These are phyloP conservation scores for Paramisgurnus dabryanus DNA, from an alignment of 2,113 vertebrate genomes.

Conservation along the genomic window DNA sequence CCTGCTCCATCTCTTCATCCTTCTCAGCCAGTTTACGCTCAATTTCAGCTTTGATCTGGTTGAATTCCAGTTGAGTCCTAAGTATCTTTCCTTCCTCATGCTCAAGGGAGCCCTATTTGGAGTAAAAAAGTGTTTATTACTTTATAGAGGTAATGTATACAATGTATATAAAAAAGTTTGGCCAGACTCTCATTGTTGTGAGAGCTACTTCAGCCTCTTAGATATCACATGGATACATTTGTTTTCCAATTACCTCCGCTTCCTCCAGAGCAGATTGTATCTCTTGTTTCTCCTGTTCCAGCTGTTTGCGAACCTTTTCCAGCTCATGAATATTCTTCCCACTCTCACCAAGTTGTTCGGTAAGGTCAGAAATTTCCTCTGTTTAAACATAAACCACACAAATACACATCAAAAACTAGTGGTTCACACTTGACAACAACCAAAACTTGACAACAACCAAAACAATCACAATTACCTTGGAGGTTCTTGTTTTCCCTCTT, in stretches of 20 bases:
- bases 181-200: too few species aligned
- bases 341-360: conserved; percentile 68
- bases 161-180: too few species aligned
- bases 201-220: too few species aligned
- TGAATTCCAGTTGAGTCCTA: conserved; percentile 84
- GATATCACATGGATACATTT: too few species aligned
- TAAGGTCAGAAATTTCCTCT: conserved; percentile 72
- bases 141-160: too few species aligned
- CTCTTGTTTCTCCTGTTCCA: conserved; percentile 70
- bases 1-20: conserved; percentile 89
- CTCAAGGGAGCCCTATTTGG: conserved; percentile 73
- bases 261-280: conserved; percentile 70
- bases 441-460: not conserved
- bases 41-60: conserved; percentile 82
- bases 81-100: conserved; percentile 91
- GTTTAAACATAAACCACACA: not conserved
- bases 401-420: not conserved
- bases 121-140: not conserved
- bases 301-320: conserved; percentile 66
- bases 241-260: conserved; percentile 57
- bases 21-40: conserved; percentile 85
- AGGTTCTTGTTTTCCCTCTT: conserved; percentile 73
- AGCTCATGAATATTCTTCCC: conserved; percentile 69
- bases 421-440: not conserved
- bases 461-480: conserved; percentile 57